Conservation (phyloP, 2,113 vertebrate genomes). For the Paramormyrops kingsleyae region DNA sequence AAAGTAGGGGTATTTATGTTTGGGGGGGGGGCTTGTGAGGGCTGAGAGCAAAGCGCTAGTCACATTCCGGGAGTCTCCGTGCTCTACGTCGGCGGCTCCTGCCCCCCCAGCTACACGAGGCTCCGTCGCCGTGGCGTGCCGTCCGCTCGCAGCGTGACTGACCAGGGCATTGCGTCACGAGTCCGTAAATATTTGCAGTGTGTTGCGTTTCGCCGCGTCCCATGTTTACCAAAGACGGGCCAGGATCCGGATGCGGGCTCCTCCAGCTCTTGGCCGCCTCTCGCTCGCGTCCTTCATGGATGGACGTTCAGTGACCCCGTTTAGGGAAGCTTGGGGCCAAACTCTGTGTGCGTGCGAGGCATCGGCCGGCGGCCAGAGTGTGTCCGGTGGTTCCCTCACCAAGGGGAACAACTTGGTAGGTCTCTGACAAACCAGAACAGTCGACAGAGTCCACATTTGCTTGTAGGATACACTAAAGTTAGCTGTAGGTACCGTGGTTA, state of each 20-base stretch:
- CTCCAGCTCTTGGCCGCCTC: neutral
- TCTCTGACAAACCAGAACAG: neutral
- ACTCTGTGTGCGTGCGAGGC: neutral
- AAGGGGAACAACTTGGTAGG: neutral
- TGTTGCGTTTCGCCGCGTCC: neutral
- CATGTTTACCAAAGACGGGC: neutral
- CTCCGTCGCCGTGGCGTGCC: neutral
- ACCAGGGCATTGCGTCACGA: neutral
- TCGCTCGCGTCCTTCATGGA: neutral
- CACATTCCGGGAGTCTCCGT: neutral
- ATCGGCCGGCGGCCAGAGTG: neutral
- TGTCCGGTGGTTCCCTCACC: neutral
- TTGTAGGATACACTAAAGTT: neutral
- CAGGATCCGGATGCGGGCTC: neutral
- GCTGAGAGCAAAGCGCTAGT: neutral
- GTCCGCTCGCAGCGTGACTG: neutral
- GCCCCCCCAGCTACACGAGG: neutral
- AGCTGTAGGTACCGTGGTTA: neutral
- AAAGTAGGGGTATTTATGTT: neutral
- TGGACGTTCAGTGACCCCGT: neutral
- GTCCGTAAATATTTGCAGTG: neutral
- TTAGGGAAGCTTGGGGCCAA: neutral
- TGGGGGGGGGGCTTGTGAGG: neutral
- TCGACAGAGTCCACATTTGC: neutral
- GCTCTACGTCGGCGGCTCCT: neutral